These are phyloP conservation scores for Garra rufa DNA, from an alignment of 2,113 vertebrate species.

Conservation along the genomic window DNA sequence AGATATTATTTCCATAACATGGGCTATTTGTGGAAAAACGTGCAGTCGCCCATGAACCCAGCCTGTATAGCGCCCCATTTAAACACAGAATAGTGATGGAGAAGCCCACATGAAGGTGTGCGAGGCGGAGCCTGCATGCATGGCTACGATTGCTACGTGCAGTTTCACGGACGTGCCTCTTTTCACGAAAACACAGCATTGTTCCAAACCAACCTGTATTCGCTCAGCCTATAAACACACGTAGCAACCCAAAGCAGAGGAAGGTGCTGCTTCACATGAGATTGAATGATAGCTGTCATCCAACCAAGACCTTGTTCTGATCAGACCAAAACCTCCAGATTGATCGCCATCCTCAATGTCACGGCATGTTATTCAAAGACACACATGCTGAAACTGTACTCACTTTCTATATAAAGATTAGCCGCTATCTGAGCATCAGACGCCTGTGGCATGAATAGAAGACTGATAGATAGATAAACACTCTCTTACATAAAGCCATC, in stretches of 20 bases:
- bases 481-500: conserved; percentile 24
- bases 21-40: conserved; percentile 44
- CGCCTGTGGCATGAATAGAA: conserved; percentile 48
- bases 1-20: neutral
- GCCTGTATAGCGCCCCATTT: conserved; percentile 2
- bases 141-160: conserved; percentile 70
- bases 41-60: conserved; percentile 26
- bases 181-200: conserved; percentile 65
- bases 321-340: conserved; percentile 72
- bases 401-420: conserved; percentile 61
- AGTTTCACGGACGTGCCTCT: conserved; percentile 68
- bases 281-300: conserved; percentile 69
- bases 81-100: conserved; percentile 5
- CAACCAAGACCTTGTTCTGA: conserved; percentile 68
- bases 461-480: conserved; percentile 22
- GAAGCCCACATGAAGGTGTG: conserved; percentile 41
- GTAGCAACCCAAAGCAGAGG: conserved; percentile 63
- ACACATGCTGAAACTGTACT: conserved; percentile 58
- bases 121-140: conserved; percentile 60
- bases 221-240: conserved; percentile 56
- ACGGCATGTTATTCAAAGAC: conserved; percentile 59
- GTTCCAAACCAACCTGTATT: conserved; percentile 75
- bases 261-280: conserved; percentile 44
- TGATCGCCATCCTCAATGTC: conserved; percentile 65
- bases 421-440: conserved; percentile 57